These are phyloP conservation scores for Eretmochelys imbricata DNA, from an alignment of 2,113 vertebrate genomes.

Conservation along the genomic window DNA sequence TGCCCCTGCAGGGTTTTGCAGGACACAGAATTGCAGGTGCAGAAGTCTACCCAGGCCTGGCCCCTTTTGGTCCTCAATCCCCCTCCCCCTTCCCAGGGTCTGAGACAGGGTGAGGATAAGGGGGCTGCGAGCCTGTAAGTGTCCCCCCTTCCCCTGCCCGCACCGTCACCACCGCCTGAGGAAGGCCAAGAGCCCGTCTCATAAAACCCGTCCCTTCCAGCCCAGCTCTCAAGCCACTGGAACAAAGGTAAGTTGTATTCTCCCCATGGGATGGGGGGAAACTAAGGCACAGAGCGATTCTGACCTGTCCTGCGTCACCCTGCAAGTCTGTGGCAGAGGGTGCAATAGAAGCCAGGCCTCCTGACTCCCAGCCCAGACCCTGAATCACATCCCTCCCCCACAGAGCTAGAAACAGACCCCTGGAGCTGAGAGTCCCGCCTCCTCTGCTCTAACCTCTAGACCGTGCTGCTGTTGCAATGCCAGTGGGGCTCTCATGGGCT, in stretches of 20 bases:
- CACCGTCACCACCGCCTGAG: not conserved
- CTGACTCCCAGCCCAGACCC: not conserved
- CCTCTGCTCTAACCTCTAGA: not conserved
- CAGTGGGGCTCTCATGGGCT: no score
- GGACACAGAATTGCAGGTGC: no score
- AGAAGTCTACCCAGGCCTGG: not conserved
- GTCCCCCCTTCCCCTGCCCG: not conserved
- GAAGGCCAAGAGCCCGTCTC: not conserved
- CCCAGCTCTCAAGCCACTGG: not conserved
- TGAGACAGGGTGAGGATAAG: not conserved
- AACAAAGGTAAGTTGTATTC: not conserved
- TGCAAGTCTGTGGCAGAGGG: not conserved
- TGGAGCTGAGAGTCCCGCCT: no score
- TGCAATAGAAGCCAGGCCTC: not conserved
- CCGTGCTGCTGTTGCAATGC: not conserved
- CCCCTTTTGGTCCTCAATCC: not conserved
- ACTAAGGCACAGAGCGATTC: not conserved
- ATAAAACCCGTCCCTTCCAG: not conserved
- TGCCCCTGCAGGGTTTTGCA: not conserved
- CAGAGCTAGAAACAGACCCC: not conserved
- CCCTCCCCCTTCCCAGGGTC: not conserved
- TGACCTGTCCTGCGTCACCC: not conserved
- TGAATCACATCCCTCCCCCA: not conserved
- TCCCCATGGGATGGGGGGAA: not conserved
- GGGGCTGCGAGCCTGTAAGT: not conserved